A percentile compares a stretch with the other conserved stretches of the same genome.
Conservation (phyloP, 2,888 invertebrate species). For the Myopa testacea region DNA sequence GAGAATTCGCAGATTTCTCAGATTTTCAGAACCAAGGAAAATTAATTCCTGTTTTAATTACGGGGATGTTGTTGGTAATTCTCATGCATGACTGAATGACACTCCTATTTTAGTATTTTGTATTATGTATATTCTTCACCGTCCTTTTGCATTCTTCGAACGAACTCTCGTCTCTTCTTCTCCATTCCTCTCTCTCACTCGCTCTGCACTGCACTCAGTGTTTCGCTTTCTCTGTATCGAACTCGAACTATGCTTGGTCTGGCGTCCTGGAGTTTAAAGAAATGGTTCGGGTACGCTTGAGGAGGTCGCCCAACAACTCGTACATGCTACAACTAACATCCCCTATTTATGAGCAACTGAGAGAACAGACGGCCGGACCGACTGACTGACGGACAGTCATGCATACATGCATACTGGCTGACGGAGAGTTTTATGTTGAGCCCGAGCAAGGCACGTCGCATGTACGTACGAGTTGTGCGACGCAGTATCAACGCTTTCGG, state of each 20-base stretch:
- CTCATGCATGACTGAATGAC: no score
- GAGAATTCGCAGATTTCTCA: background rate
- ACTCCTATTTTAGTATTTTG: background rate
- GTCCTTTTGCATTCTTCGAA: no score
- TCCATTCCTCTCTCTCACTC: no score
- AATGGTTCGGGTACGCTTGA: background rate
- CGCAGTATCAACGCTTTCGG: constrained; percentile 4
- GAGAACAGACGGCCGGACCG: background rate
- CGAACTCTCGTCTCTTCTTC: background rate
- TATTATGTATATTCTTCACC: background rate
- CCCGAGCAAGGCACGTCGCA: background rate
- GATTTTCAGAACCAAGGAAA: background rate
- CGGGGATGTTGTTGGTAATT: background rate
- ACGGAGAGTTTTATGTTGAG: constrained; percentile 2
- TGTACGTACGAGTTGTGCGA: background rate
- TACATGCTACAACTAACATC: background rate
- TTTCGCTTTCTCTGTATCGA: constrained; percentile 17
- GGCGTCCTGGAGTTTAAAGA: constrained; percentile 23
- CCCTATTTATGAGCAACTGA: constrained; percentile 17
- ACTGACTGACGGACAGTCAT: background rate
- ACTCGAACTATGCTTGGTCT: background rate
- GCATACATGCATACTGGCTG: constrained; percentile 5
- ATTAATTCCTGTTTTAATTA: constrained; percentile 12
- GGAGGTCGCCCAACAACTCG: background rate
- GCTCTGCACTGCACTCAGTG: background rate